Conservation (phyloP, 2,797 vertebrate species). For the Pipistrellus pygmaeus region DNA sequence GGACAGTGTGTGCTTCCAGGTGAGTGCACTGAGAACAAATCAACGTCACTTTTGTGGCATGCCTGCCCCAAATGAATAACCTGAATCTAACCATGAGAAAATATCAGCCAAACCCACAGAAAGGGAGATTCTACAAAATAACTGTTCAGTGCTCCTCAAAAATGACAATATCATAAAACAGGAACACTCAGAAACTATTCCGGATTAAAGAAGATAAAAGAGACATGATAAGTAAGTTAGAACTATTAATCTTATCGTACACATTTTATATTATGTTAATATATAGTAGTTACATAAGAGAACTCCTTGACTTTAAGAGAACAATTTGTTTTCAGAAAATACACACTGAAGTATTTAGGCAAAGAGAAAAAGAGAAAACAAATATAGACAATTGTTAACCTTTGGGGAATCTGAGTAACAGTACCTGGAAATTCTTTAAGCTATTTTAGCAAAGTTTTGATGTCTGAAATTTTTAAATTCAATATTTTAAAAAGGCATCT, state of each 20-base stretch:
- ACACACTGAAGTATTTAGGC: neutral
- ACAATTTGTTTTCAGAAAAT: conserved; percentile 18
- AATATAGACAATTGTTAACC: too few relatives aligned
- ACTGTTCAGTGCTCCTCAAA: neutral
- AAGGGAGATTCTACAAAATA: too few relatives aligned
- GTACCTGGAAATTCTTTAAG: too few relatives aligned
- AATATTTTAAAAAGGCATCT: too few relatives aligned
- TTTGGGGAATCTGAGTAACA: too few relatives aligned
- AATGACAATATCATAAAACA: neutral
- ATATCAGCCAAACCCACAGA: too few relatives aligned
- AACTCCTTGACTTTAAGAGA: neutral
- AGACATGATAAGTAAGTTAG: neutral
- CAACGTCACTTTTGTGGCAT: too few relatives aligned
- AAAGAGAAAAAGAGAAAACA: too few relatives aligned
- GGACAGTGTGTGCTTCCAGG: neutral
- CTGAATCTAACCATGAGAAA: too few relatives aligned
- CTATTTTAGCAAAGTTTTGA: too few relatives aligned
- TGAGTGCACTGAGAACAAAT: neutral
- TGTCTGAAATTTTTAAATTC: too few relatives aligned
- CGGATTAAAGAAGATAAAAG: neutral
- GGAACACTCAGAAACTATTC: neutral
- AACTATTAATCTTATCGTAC: neutral
- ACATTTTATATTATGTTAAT: neutral
- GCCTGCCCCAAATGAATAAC: too few relatives aligned
- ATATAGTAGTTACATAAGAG: neutral